Conservation (phyloP, 2,797 vertebrate species). For the Tragelaphus eurycerus region DNA sequence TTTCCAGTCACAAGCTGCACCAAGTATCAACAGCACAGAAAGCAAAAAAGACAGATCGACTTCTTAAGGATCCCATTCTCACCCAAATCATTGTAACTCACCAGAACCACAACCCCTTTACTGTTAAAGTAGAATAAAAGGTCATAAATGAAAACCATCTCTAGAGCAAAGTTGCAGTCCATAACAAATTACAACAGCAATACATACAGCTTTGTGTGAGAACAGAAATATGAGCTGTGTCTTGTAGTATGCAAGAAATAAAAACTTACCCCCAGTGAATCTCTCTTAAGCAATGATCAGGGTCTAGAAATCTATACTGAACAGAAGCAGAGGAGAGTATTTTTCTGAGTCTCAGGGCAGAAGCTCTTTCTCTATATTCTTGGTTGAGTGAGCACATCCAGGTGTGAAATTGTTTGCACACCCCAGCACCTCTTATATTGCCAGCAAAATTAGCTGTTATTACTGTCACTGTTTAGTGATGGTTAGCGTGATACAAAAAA, state of each 20-base stretch:
- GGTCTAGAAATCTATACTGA: slow-evolving; percentile 83
- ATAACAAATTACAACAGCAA: slow-evolving; percentile 30
- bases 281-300: slow-evolving; percentile 81
- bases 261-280: slow-evolving; percentile 83
- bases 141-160: slow-evolving; percentile 30
- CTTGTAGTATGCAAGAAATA: slow-evolving; percentile 73
- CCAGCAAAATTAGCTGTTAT: slow-evolving; percentile 99
- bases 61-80: neutral
- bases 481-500: slow-evolving; percentile 94
- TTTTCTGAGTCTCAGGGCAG: slow-evolving; percentile 86
- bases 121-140: slow-evolving; percentile 3
- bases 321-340: slow-evolving; percentile 82
- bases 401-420: slow-evolving; percentile 99
- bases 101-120: neutral
- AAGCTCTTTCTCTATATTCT: slow-evolving; percentile 88
- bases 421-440: slow-evolving; percentile 99
- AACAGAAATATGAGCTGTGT: slow-evolving; percentile 22
- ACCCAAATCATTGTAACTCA: neutral
- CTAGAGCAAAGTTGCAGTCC: slow-evolving; percentile 34
- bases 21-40: slow-evolving; percentile 41
- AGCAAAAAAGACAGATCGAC: slow-evolving; percentile 17
- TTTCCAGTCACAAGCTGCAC: slow-evolving; percentile 3
- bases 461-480: slow-evolving; percentile 99
- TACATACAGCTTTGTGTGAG: slow-evolving; percentile 20
- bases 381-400: slow-evolving; percentile 99